phyloP scores from a whole-genome alignment of 2,888 invertebrate genomes.

The Drosophila nigritarsus region DNA sequence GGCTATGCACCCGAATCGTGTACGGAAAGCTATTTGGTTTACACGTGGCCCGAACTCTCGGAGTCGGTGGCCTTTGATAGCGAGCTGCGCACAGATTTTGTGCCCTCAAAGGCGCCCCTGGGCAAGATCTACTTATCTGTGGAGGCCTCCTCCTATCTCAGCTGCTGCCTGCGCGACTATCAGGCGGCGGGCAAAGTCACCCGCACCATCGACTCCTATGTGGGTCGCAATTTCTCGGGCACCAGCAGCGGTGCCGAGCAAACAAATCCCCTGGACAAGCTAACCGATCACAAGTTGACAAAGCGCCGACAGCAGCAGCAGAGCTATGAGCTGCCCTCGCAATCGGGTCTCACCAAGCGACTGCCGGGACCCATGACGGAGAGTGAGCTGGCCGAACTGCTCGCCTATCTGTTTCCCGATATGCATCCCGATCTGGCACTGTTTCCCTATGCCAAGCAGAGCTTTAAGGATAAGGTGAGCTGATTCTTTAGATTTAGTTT shows the following conservation, averaged over 20 bases:
- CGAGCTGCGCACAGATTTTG: slow-evolving; percentile 94
- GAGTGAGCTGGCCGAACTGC: slow-evolving; percentile 90
- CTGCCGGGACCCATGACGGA: slow-evolving; percentile 92
- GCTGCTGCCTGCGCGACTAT: slow-evolving; percentile 90
- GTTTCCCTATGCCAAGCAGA: slow-evolving; percentile 86
- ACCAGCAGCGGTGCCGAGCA: slow-evolving; percentile 86
- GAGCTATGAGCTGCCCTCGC: slow-evolving; percentile 73
- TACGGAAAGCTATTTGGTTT: slow-evolving; percentile 90
- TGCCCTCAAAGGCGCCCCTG: slow-evolving; percentile 91
- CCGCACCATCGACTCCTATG: slow-evolving; percentile 73
- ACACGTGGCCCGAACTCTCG: slow-evolving; percentile 94
- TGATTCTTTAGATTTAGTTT: background rate
- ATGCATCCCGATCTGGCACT: slow-evolving; percentile 88
- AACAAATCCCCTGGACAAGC: slow-evolving; percentile 88
- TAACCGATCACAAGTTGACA: slow-evolving; percentile 92
- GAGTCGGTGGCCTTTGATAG: slow-evolving; percentile 95
- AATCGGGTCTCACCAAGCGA: slow-evolving; percentile 85
- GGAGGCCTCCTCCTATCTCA: slow-evolving; percentile 90
- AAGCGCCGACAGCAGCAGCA: slow-evolving; percentile 23
- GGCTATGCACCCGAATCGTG: slow-evolving; percentile 94
- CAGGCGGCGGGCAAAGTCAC: slow-evolving; percentile 87
- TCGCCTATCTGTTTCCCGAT: slow-evolving; percentile 95
- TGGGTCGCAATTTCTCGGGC: slow-evolving; percentile 85
- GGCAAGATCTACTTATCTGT: slow-evolving; percentile 88
- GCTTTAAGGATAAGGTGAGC: slow-evolving; percentile 85